phyloP scores from a whole-genome alignment of 2,797 vertebrate genomes.

The Microcaecilia unicolor region DNA sequence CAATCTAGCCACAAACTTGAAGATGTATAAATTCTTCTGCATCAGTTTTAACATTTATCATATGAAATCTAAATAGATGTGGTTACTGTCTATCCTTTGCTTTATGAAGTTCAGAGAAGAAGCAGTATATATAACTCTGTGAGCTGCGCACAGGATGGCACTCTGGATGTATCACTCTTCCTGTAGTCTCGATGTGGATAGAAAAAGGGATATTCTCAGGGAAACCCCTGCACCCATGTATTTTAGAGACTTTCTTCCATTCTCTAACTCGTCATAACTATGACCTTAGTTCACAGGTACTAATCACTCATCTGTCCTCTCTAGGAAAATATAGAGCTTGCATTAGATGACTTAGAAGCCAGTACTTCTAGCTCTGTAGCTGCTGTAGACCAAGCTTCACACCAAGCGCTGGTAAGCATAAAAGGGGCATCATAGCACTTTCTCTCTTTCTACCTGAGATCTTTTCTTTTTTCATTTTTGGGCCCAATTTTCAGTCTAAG shows the following conservation, averaged over 20 bases:
- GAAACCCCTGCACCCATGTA: neutral
- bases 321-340: conserved; percentile 93
- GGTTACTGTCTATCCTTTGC: too few relatives aligned
- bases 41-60: too few relatives aligned
- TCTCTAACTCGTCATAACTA: neutral
- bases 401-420: conserved; percentile 86
- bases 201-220: neutral
- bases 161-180: rapidly evolving
- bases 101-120: too few relatives aligned
- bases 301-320: conserved; percentile 49
- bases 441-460: neutral
- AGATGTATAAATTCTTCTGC: too few relatives aligned
- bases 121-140: too few relatives aligned
- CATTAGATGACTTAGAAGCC: conserved; percentile 85
- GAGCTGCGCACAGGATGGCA: rapidly evolving
- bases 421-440: neutral
- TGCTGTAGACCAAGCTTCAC: conserved; percentile 83
- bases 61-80: too few relatives aligned
- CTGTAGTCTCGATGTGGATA: neutral
- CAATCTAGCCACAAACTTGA: too few relatives aligned
- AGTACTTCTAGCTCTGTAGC: conserved; percentile 73
- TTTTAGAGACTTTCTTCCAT: neutral
- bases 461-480: neutral
- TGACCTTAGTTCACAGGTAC: conserved; percentile 6
- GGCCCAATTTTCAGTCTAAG: too few relatives aligned